Evolutionary conservation across 2,113 vertebrate species (phyloP).

Genomic region (Theristicus caerulescens): DNA sequence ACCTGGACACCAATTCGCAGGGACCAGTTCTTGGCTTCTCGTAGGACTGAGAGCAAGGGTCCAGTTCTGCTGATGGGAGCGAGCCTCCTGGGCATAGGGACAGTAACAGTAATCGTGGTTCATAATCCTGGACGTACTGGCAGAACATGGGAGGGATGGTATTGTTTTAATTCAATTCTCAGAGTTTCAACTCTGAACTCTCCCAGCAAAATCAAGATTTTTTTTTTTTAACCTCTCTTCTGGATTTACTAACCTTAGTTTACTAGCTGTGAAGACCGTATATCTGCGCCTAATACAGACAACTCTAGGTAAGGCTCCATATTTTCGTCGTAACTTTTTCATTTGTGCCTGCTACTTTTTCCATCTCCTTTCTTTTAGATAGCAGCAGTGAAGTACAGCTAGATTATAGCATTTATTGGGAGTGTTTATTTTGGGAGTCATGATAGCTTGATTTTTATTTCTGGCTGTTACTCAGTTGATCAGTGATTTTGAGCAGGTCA

Average conservation of each 20-base stretch:
- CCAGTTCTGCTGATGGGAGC: background rate
- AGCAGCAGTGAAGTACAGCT: background rate
- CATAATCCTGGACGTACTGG: background rate
- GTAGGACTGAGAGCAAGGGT: background rate
- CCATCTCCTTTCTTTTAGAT: background rate
- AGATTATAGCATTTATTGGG: background rate
- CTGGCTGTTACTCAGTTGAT: background rate
- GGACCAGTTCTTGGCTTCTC: background rate
- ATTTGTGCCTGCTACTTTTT: background rate
- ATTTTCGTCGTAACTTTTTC: background rate
- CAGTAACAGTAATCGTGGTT: rapidly evolving
- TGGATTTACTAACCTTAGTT: background rate
- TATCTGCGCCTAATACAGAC: background rate
- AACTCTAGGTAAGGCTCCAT: background rate
- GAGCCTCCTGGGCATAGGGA: background rate
- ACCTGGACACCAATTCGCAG: background rate
- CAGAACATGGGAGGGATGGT: background rate
- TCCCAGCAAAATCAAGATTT: background rate
- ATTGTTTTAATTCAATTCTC: background rate
- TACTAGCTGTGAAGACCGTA: background rate
- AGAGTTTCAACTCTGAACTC: background rate
- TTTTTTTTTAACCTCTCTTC: background rate
- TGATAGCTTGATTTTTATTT: background rate
- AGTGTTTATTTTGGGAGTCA: background rate
- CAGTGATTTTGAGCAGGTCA: background rate